Base-by-base conservation (phyloP, 2,113 vertebrate genomes). In the Sinocyclocheilus anophthalmus region DNA sequence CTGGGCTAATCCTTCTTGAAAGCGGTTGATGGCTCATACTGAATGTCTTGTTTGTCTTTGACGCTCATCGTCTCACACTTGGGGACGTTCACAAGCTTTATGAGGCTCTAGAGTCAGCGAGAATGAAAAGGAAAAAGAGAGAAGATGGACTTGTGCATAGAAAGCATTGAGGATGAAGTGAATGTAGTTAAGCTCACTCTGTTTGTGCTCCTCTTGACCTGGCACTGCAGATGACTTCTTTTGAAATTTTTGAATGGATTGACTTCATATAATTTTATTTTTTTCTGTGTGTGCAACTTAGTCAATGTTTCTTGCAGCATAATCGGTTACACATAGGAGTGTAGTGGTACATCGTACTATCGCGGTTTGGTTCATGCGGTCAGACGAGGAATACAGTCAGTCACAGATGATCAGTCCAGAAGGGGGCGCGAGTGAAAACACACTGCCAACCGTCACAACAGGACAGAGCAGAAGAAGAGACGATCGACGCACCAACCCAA, bases 1-100 rank as follows among this genome's bases (percentile, higher is more conserved):
- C 13, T 55, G 61, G 33, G 53, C 59, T 85, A 79, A 78, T 89
- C 88, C 84, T 42, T 26, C n/a, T 20, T 86, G 45, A 89, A 70
- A 75, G 85, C 42, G n/a, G 22, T 83, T 73, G 81, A 48, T 48
- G 67, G 67, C 61, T 59, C 30, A 9, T 67, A 20, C 33, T 22
- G 42, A 16, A 18, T 16, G 6, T 8, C 57, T 70, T 87, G 81
- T 88, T 87, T 87, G 84, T 70, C 81, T 84, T 84, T 30, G 30
- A 77, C 11, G 4, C 80, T 88, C 84, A 82, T 84, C 65, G n/a
- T 53, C 3, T 42, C 75, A 73, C 61, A 30, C 81, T 84, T 39
- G 11, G 53, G 24, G 24, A 55, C 39, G 53, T 70, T 83, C 83
- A 22, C 83, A 61, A 6, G 67, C 39, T 85, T 77, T 53, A 78